Evolutionary conservation across 2,888 invertebrate species (phyloP), one percentile per base, ranked within the genome.

Genomic region (Abscondita cerata): DNA sequence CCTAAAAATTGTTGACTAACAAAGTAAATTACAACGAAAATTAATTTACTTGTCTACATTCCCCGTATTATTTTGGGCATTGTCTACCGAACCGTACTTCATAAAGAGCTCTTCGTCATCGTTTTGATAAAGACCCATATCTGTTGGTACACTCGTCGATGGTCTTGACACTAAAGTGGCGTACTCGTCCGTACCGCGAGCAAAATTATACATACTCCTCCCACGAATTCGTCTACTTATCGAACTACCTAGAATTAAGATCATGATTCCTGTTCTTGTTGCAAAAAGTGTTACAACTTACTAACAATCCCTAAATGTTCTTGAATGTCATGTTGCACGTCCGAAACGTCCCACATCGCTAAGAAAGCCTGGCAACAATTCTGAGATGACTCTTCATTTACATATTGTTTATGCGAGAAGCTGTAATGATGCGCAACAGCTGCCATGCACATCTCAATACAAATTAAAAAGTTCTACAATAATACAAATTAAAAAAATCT

Each of bases 391-490:
- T 74, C 78, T 2, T 75, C 68, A 41, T 71, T 89, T 72, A 91
- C 86, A 76, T 88, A 98, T 38, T 94, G 93, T 77, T 91, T 89
- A 80, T 96, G 93, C n/a, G 96, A 93, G 80, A 98, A 98, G 74
- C 95, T 94, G 81, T 93, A 97, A 79, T 95, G 95, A 80, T 98
- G 97, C 0, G 96, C 97, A 18, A 97, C 87, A 1, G 97, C 95
- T 18, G 97, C 97, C 72, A 97, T 79, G 78, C 97, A 96, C 98
- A 98, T 98, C 84, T 98, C 98, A 75, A 98, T 94, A 78, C 98
- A 98, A 70, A 98, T 96, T 57, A 95, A 82, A 81, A 98, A 96
- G 82, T 98, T 94, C 91, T 96, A 84, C 84, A 83, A 62, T 59
- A 68, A 63, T 71, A 59, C 67, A 25, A 9, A 25, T 25, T 9